phyloP scores from a whole-genome alignment of 2,888 invertebrate genomes.

The Cecidostiba fungosa region DNA sequence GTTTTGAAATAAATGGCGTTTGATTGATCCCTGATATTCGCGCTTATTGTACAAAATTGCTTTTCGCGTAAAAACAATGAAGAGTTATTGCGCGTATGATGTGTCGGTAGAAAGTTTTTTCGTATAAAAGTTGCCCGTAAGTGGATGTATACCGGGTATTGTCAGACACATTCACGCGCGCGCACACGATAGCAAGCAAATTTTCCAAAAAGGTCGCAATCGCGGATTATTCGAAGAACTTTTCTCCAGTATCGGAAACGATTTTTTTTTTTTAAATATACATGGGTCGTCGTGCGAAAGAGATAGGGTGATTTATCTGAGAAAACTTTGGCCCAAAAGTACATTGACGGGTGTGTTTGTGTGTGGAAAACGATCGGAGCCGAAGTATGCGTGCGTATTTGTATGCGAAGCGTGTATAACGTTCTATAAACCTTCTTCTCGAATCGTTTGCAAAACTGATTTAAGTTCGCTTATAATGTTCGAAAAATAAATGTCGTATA shows the following conservation, averaged over 20 bases:
- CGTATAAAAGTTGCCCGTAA: background rate
- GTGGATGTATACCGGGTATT: background rate
- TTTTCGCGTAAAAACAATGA: background rate
- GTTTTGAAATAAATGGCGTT: no score
- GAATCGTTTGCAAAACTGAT: background rate
- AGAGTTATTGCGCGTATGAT: background rate
- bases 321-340: background rate
- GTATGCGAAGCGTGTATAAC: background rate
- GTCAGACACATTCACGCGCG: background rate
- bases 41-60: background rate
- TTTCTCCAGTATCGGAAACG: background rate
- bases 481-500: no score
- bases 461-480: no score
- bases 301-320: conserved; percentile 21
- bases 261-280: background rate
- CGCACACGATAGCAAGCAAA: background rate
- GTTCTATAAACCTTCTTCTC: background rate
- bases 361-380: background rate
- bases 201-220: background rate
- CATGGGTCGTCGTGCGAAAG: background rate
- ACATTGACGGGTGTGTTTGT: background rate
- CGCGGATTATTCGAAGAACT: background rate
- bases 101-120: background rate
- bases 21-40: no score
- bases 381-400: background rate